Percentiles rank a stretch among this genome's conserved stretches.
These are phyloP conservation scores for Trochalopteron elliotii DNA, from an alignment of 2,113 vertebrate species.

Conservation along the genomic window DNA sequence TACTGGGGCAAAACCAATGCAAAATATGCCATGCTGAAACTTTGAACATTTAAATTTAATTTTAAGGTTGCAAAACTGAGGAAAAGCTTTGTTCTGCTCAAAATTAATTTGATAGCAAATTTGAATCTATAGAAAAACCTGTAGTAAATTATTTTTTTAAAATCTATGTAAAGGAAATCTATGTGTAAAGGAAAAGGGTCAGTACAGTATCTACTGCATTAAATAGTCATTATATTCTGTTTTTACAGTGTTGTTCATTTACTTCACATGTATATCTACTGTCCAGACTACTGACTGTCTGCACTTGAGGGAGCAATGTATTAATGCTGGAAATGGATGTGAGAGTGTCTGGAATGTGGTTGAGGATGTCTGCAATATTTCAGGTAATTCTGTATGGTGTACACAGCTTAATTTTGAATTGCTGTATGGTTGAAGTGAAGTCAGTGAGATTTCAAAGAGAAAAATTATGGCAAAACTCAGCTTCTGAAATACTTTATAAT, in stretches of 20 bases:
- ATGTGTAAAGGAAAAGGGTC: background rate
- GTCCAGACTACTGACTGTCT: conserved; percentile 51
- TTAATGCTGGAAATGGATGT: conserved; percentile 47
- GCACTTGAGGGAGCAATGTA: conserved; percentile 61
- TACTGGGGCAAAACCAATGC: background rate
- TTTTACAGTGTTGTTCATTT: conserved; percentile 64
- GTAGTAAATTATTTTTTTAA: background rate
- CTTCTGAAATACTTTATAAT: background rate
- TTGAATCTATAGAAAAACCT: background rate
- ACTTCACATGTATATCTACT: conserved; percentile 5
- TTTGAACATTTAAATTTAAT: background rate
- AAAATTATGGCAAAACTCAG: background rate
- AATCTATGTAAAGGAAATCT: background rate
- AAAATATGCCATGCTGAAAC: background rate
- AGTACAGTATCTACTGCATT: background rate
- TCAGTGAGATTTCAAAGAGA: background rate
- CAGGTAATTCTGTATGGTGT: conserved; percentile 62
- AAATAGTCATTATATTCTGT: background rate
- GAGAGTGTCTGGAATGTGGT: conserved; percentile 54
- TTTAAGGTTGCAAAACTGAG: background rate
- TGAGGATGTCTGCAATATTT: conserved; percentile 67
- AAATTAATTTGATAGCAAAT: background rate
- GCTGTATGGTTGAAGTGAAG: background rate
- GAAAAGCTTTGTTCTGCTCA: background rate
- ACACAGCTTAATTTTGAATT: background rate